A percentile compares a stretch with the other conserved stretches of the same genome.
Conservation (phyloP, 2,888 invertebrate genomes). For the Noctua fimbriata region DNA sequence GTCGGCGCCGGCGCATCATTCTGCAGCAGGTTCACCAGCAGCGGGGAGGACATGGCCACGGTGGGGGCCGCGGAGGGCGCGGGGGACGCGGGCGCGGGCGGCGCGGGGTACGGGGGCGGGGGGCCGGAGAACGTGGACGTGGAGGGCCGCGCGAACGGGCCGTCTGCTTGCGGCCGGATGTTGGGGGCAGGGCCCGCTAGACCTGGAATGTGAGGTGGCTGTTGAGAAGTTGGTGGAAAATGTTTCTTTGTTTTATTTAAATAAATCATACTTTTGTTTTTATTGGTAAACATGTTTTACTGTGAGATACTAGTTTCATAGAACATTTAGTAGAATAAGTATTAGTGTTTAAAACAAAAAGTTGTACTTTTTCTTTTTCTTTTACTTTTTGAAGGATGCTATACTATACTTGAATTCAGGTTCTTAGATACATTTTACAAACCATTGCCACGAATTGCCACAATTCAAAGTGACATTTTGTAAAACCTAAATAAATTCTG, state of each 20-base stretch:
- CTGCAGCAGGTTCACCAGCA: slow-evolving; percentile 97
- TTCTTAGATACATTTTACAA: not conserved
- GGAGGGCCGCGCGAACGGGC: slow-evolving; percentile 78
- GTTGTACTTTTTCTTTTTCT: too few relatives aligned
- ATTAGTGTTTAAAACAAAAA: not conserved
- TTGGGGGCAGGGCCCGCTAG: slow-evolving; percentile 70
- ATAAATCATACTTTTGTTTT: not conserved
- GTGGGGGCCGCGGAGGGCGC: slow-evolving; percentile 73
- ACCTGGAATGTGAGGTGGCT: slow-evolving; percentile 67
- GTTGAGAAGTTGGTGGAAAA: not conserved
- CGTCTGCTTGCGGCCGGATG: slow-evolving; percentile 71
- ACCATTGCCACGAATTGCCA: not conserved
- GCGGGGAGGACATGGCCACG: slow-evolving; percentile 96
- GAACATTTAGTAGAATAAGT: not conserved
- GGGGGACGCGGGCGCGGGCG: slow-evolving; percentile 58
- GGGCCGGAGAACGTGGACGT: slow-evolving; percentile 83
- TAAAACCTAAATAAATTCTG: too few relatives aligned
- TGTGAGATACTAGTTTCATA: not conserved
- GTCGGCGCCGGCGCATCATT: slow-evolving; percentile 92
- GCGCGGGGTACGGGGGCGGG: slow-evolving; percentile 81
- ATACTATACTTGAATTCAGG: too few relatives aligned
- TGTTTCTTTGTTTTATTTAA: not conserved
- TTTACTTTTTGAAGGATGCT: not conserved
- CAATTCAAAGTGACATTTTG: not conserved
- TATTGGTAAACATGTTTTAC: not conserved